These are phyloP conservation scores for Dichetophora obliterata DNA, from an alignment of 2,888 invertebrate species.

Conservation along the genomic window DNA sequence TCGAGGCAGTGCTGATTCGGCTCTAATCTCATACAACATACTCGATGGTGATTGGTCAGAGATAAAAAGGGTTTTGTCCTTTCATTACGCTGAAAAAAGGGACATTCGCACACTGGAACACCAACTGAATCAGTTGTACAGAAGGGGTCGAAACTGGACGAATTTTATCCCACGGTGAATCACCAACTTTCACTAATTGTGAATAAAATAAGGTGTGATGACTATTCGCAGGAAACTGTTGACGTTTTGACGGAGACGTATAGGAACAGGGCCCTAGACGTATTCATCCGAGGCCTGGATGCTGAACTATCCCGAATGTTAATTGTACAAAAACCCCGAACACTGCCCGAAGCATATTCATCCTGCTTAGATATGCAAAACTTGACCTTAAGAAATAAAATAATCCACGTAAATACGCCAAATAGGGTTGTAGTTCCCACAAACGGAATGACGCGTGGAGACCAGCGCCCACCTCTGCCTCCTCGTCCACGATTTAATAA, in stretches of 20 bases:
- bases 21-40: constrained; percentile 42
- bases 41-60: constrained; percentile 40
- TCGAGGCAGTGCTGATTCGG: constrained; percentile 40
- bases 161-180: constrained; percentile 46
- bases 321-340: constrained; percentile 41
- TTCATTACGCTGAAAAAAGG: constrained; percentile 45
- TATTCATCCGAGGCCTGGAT: constrained; percentile 31
- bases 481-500: no score
- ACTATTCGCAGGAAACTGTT: constrained; percentile 20
- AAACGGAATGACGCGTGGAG: no score
- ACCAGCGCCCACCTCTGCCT: no score
- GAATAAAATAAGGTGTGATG: constrained; percentile 40
- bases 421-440: no score
- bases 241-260: constrained; percentile 37
- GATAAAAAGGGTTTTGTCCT: constrained; percentile 32
- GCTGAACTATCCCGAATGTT: constrained; percentile 40
- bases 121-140: constrained; percentile 46
- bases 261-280: background rate
- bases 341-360: constrained; percentile 43
- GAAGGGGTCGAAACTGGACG: constrained; percentile 40
- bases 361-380: constrained; percentile 28
- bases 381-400: background rate
- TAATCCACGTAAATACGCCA: no score
- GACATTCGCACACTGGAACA: constrained; percentile 48
- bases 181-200: constrained; percentile 4